A percentile compares a stretch with the other conserved stretches of the same genome.
Evolutionary conservation across 1,140 invertebrate species (phyloP).

Genomic region (Dendroctonus valens): DNA sequence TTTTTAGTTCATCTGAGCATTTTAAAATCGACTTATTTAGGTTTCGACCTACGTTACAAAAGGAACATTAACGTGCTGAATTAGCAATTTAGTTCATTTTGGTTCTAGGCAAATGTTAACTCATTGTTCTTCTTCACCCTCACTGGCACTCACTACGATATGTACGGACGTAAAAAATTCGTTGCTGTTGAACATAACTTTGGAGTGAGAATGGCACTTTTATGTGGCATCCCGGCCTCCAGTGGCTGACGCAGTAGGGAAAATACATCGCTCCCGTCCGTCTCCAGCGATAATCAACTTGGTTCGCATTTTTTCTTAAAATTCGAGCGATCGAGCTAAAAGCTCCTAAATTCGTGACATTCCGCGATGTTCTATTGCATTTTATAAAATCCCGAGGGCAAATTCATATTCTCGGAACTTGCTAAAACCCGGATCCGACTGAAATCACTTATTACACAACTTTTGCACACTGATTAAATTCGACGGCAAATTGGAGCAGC

Average conservation of each 20-base stretch:
- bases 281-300: slow-evolving; percentile 20
- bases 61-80: background rate
- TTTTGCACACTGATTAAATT: too few species aligned
- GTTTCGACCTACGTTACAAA: too few species aligned
- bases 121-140: background rate
- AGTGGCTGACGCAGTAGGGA: slow-evolving; percentile 34
- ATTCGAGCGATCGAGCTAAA: too few species aligned
- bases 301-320: slow-evolving; percentile 14
- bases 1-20: too few species aligned
- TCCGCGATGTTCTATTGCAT: too few species aligned
- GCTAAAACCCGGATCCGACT: too few species aligned
- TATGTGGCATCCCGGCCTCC: slow-evolving; percentile 28
- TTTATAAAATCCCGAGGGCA: too few species aligned
- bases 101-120: background rate
- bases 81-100: background rate
- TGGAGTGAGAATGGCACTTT: slow-evolving; percentile 14
- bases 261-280: slow-evolving; percentile 44
- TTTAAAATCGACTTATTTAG: too few species aligned
- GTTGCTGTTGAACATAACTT: slow-evolving; percentile 27
- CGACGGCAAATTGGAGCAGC: too few species aligned
- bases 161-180: slow-evolving; percentile 33
- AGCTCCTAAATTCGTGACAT: too few species aligned
- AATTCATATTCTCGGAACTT: too few species aligned
- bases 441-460: too few species aligned
- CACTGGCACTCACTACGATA: slow-evolving; percentile 25